Conservation (phyloP, 2,113 vertebrate species). For the Ptilonorhynchus violaceus region DNA sequence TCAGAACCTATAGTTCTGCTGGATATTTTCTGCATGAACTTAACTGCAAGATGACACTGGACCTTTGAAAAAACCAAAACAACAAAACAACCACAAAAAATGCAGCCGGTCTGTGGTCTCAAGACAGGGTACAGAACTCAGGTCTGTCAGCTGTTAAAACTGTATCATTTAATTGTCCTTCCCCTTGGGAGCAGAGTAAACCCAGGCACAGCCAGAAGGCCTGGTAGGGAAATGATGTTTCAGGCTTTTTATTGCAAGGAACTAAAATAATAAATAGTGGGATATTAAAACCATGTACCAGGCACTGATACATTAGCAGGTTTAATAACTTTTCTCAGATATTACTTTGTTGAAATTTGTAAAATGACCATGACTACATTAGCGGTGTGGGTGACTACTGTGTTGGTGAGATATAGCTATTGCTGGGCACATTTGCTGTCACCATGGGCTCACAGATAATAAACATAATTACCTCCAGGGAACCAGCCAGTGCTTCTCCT, state of each 20-base stretch:
- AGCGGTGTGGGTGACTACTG: neutral
- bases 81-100: neutral
- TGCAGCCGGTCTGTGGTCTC: neutral
- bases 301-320: neutral
- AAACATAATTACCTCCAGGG: neutral
- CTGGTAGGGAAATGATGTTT: neutral
- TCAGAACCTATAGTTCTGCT: neutral
- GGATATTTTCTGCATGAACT: neutral
- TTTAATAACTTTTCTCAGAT: neutral
- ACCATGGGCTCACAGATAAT: neutral
- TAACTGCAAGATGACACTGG: neutral
- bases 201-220: neutral
- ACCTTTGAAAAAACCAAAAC: neutral
- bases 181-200: neutral
- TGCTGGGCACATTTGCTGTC: neutral
- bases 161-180: neutral
- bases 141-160: neutral
- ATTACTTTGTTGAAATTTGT: neutral
- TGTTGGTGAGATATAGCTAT: neutral
- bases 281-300: neutral
- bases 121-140: neutral
- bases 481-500: neutral
- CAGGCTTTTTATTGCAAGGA: neutral
- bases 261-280: neutral
- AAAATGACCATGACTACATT: neutral